Evolutionary conservation across 2,888 invertebrate species (phyloP), one percentile per base, ranked within the genome.

Genomic region (Bombyx huttoni): DNA sequence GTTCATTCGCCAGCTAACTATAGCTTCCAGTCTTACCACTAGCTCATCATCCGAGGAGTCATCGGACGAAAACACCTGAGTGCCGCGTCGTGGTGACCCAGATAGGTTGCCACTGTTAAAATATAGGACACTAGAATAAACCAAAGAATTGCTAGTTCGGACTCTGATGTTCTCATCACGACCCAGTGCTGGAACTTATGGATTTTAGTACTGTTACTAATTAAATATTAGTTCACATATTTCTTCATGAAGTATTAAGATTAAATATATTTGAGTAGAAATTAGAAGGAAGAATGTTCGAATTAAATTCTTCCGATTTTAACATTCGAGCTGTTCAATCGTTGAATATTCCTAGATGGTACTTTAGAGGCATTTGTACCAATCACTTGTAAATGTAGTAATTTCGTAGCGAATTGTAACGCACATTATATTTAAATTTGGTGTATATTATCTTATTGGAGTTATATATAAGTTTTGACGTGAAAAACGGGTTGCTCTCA

Each of bases 11-110:
- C 92, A 91, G 76, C 90, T 89, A 56, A 90, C 91, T 46, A 84
- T 91, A 73, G 92, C 91, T 9, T 87, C 91, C 0, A 89, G 90
- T 0, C 78, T 93, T 10, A 90, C 94, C 56, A 91, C 92, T 65
- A 89, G 91, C 60, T 92, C 92, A 49, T 92, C 93, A 5, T 86
- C 86, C 52, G 87, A 87, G 33, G 89, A 89, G 50, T 88, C 88
- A 5, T 88, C 88, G 1, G 88, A 88, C 53, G 88, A 88, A 52
- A 84, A 83, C 68, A 88, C 86, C 84, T 88, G 88, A 88, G 86
- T 84, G 68, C 73, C 72, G 71, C 83, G 84, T 58, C 82, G 87
- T 86, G 88, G 88, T 70, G 75, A 85, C 81, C 83, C 71, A 52
- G 87, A 88, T 54, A 62, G 86, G 88, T 85, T 88, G 71, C 88